phyloP scores from a whole-genome alignment of 53 echinoderm and acorn worm genomes.

The Glandiceps talaboti region DNA sequence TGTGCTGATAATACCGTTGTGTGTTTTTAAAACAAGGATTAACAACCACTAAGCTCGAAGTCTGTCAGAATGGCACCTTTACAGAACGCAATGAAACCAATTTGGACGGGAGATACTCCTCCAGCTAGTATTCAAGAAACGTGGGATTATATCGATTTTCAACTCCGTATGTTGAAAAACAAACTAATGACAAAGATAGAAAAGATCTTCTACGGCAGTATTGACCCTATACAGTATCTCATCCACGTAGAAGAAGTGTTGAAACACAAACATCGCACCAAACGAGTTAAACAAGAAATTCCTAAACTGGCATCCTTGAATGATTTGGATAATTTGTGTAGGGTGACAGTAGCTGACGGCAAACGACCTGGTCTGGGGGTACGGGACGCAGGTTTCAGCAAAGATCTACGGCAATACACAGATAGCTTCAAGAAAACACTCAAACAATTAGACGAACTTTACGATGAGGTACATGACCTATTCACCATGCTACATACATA shows the following conservation, averaged over 20 bases:
- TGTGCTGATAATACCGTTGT: too few species aligned
- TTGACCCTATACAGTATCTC: constrained; percentile 78
- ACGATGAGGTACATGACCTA: constrained; percentile 58
- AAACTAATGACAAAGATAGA: constrained; percentile 63
- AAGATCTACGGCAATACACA: constrained; percentile 59
- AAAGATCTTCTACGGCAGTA: constrained; percentile 74
- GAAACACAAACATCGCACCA: constrained; percentile 86
- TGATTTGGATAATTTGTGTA: constrained; percentile 57
- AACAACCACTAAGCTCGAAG: too few species aligned
- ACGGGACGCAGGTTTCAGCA: constrained; percentile 68
- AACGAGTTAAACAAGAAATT: constrained; percentile 44
- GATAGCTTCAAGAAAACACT: constrained; percentile 43
- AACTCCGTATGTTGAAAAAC: constrained; percentile 47
- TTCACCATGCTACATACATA: constrained; percentile 57
- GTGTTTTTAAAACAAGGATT: too few species aligned
- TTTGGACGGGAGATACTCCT: constrained; percentile 60
- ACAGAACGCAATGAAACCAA: background rate
- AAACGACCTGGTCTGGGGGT: constrained; percentile 60
- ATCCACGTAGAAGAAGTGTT: constrained; percentile 88
- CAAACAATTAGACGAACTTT: constrained; percentile 40
- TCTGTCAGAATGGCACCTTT: background rate
- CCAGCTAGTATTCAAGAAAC: constrained; percentile 61
- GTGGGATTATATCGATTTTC: constrained; percentile 75
- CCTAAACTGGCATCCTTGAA: constrained; percentile 51
- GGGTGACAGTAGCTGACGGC: constrained; percentile 53